These are phyloP conservation scores for Pipistrellus pygmaeus DNA, from an alignment of 2,797 vertebrate species.

Conservation along the genomic window DNA sequence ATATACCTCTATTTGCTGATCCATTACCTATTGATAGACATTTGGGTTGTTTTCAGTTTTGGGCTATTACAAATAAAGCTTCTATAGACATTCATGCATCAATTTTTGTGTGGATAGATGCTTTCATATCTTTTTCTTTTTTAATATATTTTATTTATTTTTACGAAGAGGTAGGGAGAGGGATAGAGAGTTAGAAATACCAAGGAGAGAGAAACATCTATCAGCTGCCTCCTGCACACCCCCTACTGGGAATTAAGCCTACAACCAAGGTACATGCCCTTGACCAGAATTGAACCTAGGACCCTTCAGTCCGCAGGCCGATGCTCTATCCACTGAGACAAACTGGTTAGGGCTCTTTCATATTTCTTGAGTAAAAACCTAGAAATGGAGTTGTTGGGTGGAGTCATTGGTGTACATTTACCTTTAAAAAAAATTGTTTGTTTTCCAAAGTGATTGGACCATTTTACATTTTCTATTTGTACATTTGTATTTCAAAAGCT, in stretches of 20 bases:
- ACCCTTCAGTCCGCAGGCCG: too few relatives aligned
- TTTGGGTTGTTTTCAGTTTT: neutral
- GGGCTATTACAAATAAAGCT: neutral
- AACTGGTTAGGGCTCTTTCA: neutral
- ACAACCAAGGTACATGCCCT: too few relatives aligned
- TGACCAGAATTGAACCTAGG: too few relatives aligned
- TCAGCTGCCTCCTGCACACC: too few relatives aligned
- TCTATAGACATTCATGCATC: neutral
- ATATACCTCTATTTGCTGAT: neutral
- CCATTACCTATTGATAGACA: neutral
- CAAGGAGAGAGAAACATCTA: too few relatives aligned
- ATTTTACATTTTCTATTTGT: neutral
- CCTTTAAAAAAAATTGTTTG: neutral
- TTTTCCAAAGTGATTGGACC: neutral
- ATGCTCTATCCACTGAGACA: too few relatives aligned
- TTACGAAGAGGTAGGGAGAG: too few relatives aligned
- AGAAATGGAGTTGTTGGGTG: neutral
- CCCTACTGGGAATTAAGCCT: too few relatives aligned
- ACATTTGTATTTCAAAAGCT: constrained; percentile 19
- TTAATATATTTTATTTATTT: too few relatives aligned
- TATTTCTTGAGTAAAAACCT: neutral
- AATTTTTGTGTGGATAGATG: neutral
- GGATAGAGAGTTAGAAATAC: too few relatives aligned
- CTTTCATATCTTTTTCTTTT: neutral
- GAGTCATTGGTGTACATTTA: neutral